Evolutionary conservation across 2,797 vertebrate genomes (phyloP).

Genomic region (Phataginus tetradactyla): DNA sequence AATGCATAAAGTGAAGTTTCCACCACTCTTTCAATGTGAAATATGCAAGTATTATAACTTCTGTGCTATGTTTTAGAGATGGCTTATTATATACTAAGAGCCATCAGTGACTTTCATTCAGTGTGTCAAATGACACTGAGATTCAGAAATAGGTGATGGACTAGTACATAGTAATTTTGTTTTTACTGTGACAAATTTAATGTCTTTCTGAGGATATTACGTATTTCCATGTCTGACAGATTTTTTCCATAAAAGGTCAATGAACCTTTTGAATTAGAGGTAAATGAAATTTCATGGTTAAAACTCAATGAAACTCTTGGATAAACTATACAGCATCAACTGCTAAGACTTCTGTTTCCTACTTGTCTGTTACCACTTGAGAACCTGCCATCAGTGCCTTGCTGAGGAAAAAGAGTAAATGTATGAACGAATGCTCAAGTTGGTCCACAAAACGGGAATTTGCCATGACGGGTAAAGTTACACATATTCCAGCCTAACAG

Average conservation of each 20-base stretch:
- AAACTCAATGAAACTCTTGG: not conserved
- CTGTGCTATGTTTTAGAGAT: slow-evolving; percentile 53
- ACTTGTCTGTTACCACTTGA: not conserved
- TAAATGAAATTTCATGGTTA: slow-evolving; percentile 48
- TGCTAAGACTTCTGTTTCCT: not conserved
- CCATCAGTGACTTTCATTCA: slow-evolving; percentile 69
- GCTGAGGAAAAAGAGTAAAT: not conserved
- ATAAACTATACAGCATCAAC: not conserved
- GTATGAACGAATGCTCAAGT: not conserved
- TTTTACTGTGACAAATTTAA: slow-evolving; percentile 51
- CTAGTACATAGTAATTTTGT: slow-evolving; percentile 62
- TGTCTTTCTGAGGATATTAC: slow-evolving; percentile 45
- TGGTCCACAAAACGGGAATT: not conserved
- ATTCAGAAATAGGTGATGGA: slow-evolving; percentile 50
- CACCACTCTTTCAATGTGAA: not conserved
- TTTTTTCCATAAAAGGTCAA: slow-evolving; percentile 25
- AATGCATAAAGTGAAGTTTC: slow-evolving; percentile 71
- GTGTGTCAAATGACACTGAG: slow-evolving; percentile 70
- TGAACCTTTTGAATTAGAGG: slow-evolving; percentile 44
- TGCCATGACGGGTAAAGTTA: not conserved
- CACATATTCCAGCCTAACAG: not conserved
- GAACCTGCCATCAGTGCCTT: not conserved
- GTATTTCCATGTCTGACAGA: slow-evolving; percentile 50
- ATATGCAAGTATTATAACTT: slow-evolving; percentile 29
- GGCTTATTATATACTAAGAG: slow-evolving; percentile 50